A percentile compares a stretch with the other conserved stretches of the same genome.
Conservation (phyloP, 1,140 invertebrate genomes). For the Drosophila kurseongensis region DNA sequence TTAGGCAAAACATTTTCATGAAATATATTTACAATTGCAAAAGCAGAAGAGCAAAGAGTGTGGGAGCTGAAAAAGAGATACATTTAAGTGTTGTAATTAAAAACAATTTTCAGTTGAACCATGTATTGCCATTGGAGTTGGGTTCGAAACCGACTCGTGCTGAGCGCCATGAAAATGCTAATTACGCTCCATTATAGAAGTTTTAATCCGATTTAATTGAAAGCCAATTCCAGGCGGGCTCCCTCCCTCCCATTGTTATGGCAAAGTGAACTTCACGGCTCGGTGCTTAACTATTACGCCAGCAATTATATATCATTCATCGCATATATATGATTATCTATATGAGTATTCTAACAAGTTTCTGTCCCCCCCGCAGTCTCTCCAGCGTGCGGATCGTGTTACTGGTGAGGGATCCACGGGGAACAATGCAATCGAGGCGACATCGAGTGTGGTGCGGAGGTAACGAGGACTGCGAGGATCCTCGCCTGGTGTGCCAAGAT, state of each 20-base stretch:
- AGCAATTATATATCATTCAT: conserved; percentile 48
- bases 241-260: conserved; percentile 49
- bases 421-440: conserved; percentile 93
- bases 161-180: conserved; percentile 43
- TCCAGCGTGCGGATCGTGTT: conserved; percentile 90
- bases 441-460: conserved; percentile 94
- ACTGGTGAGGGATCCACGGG: conserved; percentile 93
- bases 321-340: conserved; percentile 26
- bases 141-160: conserved; percentile 15
- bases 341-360: conserved; percentile 32
- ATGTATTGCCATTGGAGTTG: conserved; percentile 28
- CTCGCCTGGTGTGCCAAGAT: conserved; percentile 91
- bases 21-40: conserved; percentile 41
- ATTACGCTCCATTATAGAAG: conserved; percentile 57
- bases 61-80: neutral
- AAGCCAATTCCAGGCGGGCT: conserved; percentile 52
- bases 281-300: conserved; percentile 68
- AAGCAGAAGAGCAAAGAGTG: neutral
- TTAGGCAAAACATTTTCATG: conserved; percentile 42
- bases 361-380: conserved; percentile 85
- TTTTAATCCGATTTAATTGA: conserved; percentile 69
- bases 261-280: conserved; percentile 71
- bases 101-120: conserved; percentile 27
- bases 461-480: conserved; percentile 92
- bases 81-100: conserved; percentile 45